A percentile compares a stretch with the other conserved stretches of the same genome.
These are phyloP conservation scores for Nycticorax nycticorax DNA, from an alignment of 2,113 vertebrate genomes.

Conservation along the genomic window DNA sequence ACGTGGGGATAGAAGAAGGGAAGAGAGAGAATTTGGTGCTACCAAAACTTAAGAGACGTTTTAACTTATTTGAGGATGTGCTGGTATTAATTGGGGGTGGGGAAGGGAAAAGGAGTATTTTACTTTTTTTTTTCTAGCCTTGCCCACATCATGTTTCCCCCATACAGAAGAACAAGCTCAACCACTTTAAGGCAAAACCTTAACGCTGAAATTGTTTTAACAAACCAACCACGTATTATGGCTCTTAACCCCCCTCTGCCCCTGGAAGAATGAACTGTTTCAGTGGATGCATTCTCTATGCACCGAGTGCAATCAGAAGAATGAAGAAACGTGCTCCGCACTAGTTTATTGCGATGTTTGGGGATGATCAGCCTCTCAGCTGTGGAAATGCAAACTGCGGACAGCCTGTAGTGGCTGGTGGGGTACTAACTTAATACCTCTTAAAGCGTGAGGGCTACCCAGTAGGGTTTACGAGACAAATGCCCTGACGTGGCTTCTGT, in stretches of 20 bases:
- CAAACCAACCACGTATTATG: background rate
- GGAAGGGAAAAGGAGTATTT: background rate
- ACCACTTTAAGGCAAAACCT: slow-evolving; percentile 5
- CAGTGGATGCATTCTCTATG: background rate
- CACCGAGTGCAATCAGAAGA: background rate
- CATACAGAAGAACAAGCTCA: background rate
- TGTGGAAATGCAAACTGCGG: background rate
- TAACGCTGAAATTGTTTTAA: background rate
- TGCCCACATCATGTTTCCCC: background rate
- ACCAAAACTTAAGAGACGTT: background rate
- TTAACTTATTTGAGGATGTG: slow-evolving; percentile 19
- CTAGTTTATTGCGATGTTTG: background rate
- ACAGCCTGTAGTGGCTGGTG: background rate
- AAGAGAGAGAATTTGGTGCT: slow-evolving; percentile 65
- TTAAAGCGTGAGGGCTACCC: background rate
- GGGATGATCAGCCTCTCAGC: background rate
- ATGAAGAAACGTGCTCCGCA: background rate
- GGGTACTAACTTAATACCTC: background rate
- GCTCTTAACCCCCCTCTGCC: background rate
- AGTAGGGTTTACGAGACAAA: background rate
- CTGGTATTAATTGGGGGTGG: background rate
- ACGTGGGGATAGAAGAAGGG: slow-evolving; percentile 17
- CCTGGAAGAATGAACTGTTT: background rate
- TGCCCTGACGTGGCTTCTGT: background rate
- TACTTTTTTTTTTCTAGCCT: background rate